Evolutionary conservation across 2,113 vertebrate species (phyloP), one percentile per base, ranked within the genome.

Genomic region (Rostratula benghalensis): DNA sequence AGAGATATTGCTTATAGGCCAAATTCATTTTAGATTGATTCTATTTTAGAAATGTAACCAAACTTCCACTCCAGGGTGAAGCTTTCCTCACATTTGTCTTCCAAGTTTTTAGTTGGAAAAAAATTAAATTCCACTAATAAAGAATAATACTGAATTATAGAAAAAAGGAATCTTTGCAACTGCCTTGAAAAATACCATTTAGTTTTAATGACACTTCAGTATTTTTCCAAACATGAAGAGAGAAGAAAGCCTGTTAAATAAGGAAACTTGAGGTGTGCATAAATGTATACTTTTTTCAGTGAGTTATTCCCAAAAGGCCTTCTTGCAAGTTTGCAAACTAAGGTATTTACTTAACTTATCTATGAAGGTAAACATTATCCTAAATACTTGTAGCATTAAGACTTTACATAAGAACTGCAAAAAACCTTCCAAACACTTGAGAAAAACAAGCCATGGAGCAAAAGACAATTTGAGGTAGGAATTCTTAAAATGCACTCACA

Each of bases 261-360:
- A 63, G 28, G 74, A 74, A 74, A 21, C 7, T 80, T 84, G 10
- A 74, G 8, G 8, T 77, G 21, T 16, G 30, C 46, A 80, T 43
- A 85, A 93, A 61, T 54, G 7, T 4, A 74, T 60, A 10, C 0
- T 31, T 64, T 83, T 87, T 77, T 25, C 39, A 37, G 10, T 54
- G 22, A 93, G 27, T 24, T 83, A 90, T 81, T 87, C 48, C 25
- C 89, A 86, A 89, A 6, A 64, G 2, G 4, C 28, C 7, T 70
- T 71, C 60, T 71, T 92, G 18, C 54, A 84, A 83, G 30, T 8
- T 39, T 85, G 11, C 24, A 83, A 63, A 70, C 31, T 30, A 41
- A 92, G 31, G 22, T 70, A 83, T 89, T 87, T 83, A 74, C n/a
- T 51, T 53, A 73, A 65, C 22, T 92, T 94, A 92, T 95, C 94